Evolutionary conservation across 1,140 invertebrate species (phyloP), one percentile per base, ranked within the genome.

Genomic region (Aphis gossypii): DNA sequence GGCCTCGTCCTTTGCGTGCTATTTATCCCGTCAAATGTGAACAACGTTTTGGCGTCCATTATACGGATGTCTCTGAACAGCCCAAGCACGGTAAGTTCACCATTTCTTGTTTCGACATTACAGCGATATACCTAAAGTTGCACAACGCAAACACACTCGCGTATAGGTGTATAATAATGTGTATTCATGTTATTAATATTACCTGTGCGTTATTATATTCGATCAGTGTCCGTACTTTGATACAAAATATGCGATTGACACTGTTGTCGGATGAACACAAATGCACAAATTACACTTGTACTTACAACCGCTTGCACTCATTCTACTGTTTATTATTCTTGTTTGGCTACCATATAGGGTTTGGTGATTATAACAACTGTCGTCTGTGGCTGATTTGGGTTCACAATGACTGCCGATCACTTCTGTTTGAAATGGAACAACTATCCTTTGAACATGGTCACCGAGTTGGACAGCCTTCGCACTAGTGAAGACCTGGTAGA

Each of bases 381-480:
- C 2, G 38, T 90, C 25, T 56, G 25, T 60, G 38, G 68, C 46
- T 25, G 54, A 89, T 90, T 44, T 9, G 48, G 23, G 35, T 35
- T 46, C 30, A 94, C 54, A 56, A 95, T 94, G 94, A 94, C 94
- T 25, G 94, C 94, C 38, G 95, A 98, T 96, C 97, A 98, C 96
- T 98, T 98, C 96, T 98, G 98, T 96, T 96, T 98, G 95, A 97
- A 97, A 96, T 98, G 98, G 98, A 98, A 98, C 96, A 98, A 98
- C 96, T 98, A 98, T 96, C 97, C 98, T 96, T 97, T 97, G 94
- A 98, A 98, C 96, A 97, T 98, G 95, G 97, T 97, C 95, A 97
- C 97, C 95, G 97, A 97, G 96, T 97, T 97, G 96, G 97, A 97
- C 95, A 96, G 97, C 95, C 96, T 97, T 94, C 96, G 97, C 95